A percentile compares a stretch with the other conserved stretches of the same genome.
These are phyloP conservation scores for Epizoanthus rinbou DNA, from an alignment of 92 coral and sea anemone species.

Conservation along the genomic window DNA sequence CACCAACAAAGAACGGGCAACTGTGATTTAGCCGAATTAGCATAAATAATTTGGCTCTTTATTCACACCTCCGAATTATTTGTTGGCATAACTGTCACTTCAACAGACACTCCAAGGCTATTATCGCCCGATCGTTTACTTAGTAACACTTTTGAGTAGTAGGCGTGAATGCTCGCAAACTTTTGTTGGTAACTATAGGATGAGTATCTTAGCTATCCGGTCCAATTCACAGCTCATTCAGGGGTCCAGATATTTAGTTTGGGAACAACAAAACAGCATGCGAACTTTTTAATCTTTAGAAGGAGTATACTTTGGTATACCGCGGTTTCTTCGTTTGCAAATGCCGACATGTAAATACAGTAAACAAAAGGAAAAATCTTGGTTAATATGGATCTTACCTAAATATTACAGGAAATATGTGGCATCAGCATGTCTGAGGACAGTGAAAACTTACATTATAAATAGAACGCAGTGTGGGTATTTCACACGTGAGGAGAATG, in stretches of 20 bases:
- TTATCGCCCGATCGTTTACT: neutral
- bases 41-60: constrained; percentile 42
- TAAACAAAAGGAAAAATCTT: neutral
- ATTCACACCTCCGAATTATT: constrained; percentile 31
- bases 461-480: neutral
- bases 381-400: neutral
- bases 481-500: constrained; percentile 27
- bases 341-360: constrained; percentile 8
- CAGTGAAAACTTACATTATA: neutral
- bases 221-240: too few species aligned
- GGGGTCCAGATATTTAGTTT: neutral
- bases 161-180: constrained; percentile 24
- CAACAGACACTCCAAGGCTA: neutral
- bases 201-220: constrained; percentile 11
- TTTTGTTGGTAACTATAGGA: constrained; percentile 25
- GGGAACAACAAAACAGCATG: neutral
- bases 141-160: constrained; percentile 11
- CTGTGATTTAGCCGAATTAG: constrained; percentile 41
- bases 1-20: constrained; percentile 21
- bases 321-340: neutral
- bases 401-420: neutral
- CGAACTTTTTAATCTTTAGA: neutral
- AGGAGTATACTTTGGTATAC: constrained; percentile 3
- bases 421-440: neutral
- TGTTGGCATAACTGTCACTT: constrained; percentile 21